Evolutionary conservation across 2,797 vertebrate genomes (phyloP).

Genomic region (Gymnocypris eckloni): DNA sequence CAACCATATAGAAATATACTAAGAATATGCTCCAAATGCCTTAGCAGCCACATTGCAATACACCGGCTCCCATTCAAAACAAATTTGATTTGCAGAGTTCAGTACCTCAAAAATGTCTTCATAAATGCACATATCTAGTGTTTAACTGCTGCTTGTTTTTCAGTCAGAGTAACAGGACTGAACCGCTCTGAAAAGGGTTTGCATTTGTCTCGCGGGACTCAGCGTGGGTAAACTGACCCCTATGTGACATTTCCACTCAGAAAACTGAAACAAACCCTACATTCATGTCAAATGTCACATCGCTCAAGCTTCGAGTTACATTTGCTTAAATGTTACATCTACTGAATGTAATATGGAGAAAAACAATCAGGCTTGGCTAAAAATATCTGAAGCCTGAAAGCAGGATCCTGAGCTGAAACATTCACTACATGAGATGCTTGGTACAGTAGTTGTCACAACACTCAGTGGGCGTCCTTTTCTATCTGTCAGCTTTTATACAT

Average conservation of each 20-base stretch:
- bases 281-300: constrained; percentile 29
- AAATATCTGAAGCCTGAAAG: constrained; percentile 23
- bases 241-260: constrained; percentile 34
- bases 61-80: background rate
- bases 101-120: background rate
- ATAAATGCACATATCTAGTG: background rate
- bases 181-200: constrained; percentile 19
- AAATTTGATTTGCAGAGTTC: background rate
- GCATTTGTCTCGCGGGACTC: background rate
- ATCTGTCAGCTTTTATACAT: background rate
- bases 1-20: background rate
- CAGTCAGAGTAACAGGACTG: background rate
- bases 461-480: background rate
- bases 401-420: background rate
- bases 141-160: constrained; percentile 1
- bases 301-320: background rate
- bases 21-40: background rate
- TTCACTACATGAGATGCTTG: background rate
- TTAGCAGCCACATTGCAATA: background rate
- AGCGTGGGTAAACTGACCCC: constrained; percentile 15
- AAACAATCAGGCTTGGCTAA: constrained; percentile 8
- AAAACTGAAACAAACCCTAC: constrained; percentile 32
- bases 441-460: background rate
- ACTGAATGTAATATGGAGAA: background rate
- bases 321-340: background rate